These are phyloP conservation scores for Eristalinus sepulchralis DNA, from an alignment of 2,888 invertebrate species.

Conservation along the genomic window DNA sequence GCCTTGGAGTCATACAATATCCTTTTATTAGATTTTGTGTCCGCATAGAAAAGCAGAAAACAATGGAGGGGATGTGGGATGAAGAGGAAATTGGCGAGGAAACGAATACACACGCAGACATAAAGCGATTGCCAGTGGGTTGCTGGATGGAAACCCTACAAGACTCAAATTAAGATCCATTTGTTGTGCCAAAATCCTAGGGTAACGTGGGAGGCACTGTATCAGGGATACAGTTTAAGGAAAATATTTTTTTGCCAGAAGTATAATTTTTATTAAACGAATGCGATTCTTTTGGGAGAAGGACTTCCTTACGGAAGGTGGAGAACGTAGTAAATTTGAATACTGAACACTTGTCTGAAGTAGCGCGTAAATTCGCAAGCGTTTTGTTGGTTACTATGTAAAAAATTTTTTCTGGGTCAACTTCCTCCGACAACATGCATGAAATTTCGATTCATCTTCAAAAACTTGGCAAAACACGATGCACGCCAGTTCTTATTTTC, in stretches of 20 bases:
- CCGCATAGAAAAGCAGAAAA: neutral
- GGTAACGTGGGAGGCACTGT: neutral
- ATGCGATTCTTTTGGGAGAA: too few species aligned
- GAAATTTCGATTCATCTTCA: too few species aligned
- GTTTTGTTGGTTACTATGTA: too few species aligned
- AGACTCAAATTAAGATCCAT: neutral
- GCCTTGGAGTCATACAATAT: slow-evolving; percentile 43
- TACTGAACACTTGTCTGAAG: too few species aligned
- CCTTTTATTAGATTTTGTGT: slow-evolving; percentile 47
- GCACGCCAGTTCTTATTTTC: too few species aligned
- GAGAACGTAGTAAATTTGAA: too few species aligned
- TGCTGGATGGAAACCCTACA: neutral
- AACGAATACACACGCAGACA: neutral
- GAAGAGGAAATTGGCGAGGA: slow-evolving; percentile 13
- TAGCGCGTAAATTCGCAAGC: too few species aligned
- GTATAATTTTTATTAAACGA: too few species aligned
- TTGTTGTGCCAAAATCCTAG: neutral
- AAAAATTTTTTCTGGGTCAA: too few species aligned
- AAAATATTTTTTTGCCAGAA: neutral
- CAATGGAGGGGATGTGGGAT: neutral
- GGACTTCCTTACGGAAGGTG: too few species aligned
- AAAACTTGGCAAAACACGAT: too few species aligned
- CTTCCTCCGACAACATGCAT: too few species aligned
- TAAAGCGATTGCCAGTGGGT: neutral
- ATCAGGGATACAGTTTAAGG: neutral